Evolutionary conservation across 2,888 invertebrate genomes (phyloP), one percentile per base, ranked within the genome.

Genomic region (Eutolmus rufibarbis): DNA sequence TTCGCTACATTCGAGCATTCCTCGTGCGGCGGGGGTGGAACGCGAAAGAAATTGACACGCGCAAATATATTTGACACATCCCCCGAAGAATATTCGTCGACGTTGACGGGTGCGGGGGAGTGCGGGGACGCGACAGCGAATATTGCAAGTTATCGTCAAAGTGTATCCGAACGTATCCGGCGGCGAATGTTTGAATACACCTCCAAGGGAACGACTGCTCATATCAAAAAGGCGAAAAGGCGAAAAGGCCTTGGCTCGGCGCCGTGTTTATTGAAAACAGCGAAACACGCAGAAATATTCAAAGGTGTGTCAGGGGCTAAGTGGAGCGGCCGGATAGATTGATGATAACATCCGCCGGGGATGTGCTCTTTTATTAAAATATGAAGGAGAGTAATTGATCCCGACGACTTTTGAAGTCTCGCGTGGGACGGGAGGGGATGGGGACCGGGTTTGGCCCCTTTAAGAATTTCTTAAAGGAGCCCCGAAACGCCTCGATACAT

Each of bases 21-120:
- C 16, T 37, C 14, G 16, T 19, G 37, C 14, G 1, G 28, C 1
- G 31, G 56, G 66, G 34, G 12, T 31, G 23, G 56, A 57, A 66
- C 40, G 40, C 16, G 37, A 66, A 31, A 37, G 51, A 57, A 57
- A 82, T 82, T 82, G 82, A 82, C 82, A 82, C 57, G 57, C 82
- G 34, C 66, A 57, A 57, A 82, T 82, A 82, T 57, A 82, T 81
- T 81, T 81, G 81, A 81, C 81, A 81, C 56, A 81, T 81, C 56
- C 81, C 66, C 66, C 66, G 28, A 28, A 51, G 81, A 81, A 81
- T 81, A 81, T 81, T 51, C 81, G 28, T 66, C 19, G 28, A 28
- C 1, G 4, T 12, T 12, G 37, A 19, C 40, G 7, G 51, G 51
- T 51, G 51, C 8, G 19, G 19, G 28, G 66, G 14, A 9, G 66